Base-by-base conservation (phyloP, 2,888 invertebrate species). In the Hesperia comma region DNA sequence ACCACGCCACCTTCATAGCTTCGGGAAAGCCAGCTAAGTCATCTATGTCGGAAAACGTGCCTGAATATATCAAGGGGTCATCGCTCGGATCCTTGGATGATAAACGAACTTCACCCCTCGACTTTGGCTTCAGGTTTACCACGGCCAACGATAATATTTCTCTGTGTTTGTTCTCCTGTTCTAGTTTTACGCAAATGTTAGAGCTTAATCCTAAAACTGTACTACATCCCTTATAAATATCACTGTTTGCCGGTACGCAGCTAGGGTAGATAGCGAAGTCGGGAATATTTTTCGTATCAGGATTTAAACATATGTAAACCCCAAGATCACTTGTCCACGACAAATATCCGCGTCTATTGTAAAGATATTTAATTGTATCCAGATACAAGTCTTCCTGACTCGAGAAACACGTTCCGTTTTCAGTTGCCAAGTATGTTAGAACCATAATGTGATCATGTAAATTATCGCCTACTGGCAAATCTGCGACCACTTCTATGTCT, bases 361-460 rank as follows among this genome's bases (percentile, higher is more conserved):
- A 83, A 2, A 89, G 74, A 37, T 90, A 89, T 63, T 79, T 79
- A 4, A 89, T 81, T 21, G 85, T 75, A 7, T 87, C 78, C 69
- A 88, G 76, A 61, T 83, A 73, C 0, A 63, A 8, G 1, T 67
- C 66, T 1, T 75, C 71, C 26, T 76, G 71, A 8, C 75, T 74
- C 1, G 56, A 61, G 5, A 69, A 41, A 60, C 90, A 90, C 6
- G 86, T 87, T 0, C 89, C 88, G 14, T 77, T 83, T 0, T 85
- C 78, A 1, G 82, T 82, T 12, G 80, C 79, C 12, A 89, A 69
- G 69, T 79, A 85, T 49, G 79, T 83, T 0, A 88, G 60, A 5
- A 83, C 82, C 87, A 88, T 88, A 1, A 81, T 71, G 62, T 90
- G 90, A 49, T 90, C 90, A 57, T 88, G 86, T 2, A 90, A 77